phyloP scores from a whole-genome alignment of 2,888 invertebrate genomes.

The Labia minor region DNA sequence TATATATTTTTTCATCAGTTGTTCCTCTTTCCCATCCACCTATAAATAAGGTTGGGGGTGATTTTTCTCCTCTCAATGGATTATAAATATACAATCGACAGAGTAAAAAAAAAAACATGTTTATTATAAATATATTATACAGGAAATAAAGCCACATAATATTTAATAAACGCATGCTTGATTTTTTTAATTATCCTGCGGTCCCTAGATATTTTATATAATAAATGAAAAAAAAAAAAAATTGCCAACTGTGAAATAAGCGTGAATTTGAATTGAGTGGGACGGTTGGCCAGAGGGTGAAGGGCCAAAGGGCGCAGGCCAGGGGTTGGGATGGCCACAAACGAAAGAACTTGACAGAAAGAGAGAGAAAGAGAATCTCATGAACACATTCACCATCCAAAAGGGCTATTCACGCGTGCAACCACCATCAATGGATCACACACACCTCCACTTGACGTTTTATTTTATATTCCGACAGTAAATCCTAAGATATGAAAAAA shows the following conservation, averaged over 20 bases:
- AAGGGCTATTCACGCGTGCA: not conserved
- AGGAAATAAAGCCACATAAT: constrained; percentile 13
- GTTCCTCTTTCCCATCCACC: no score
- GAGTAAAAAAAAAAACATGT: not conserved
- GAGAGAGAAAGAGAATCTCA: no score
- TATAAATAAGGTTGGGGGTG: no score
- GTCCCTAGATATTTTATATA: constrained; percentile 13
- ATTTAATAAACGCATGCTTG: constrained; percentile 13
- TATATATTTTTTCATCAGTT: no score
- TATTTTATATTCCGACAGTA: no score
- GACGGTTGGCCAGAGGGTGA: not conserved
- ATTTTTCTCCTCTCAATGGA: not conserved
- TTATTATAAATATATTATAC: constrained; percentile 13
- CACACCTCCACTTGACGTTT: no score
- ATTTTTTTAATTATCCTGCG: constrained; percentile 7
- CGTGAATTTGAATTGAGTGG: constrained; percentile 13
- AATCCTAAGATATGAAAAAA: no score
- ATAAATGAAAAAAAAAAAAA: not conserved
- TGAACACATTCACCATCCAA: not conserved
- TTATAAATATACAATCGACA: constrained; percentile 3
- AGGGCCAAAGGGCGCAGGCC: not conserved
- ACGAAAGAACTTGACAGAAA: not conserved
- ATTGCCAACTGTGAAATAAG: constrained; percentile 13
- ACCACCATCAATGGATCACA: not conserved
- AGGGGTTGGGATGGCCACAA: not conserved